phyloP scores from a whole-genome alignment of 1,140 invertebrate genomes.

The Cydia splendana region DNA sequence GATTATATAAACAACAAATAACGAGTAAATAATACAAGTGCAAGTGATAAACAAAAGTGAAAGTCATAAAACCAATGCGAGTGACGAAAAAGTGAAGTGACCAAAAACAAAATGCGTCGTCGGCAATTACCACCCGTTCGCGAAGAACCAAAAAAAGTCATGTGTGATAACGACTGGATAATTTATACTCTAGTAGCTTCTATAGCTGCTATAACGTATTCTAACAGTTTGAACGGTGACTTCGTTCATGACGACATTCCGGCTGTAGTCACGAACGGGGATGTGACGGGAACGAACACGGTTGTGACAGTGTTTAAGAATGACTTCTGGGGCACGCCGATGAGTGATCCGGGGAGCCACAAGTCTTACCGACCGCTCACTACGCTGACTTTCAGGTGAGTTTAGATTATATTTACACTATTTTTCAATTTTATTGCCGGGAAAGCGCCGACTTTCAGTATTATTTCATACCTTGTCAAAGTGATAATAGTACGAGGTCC shows the following conservation, averaged over 20 bases:
- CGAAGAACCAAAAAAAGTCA: constrained; percentile 67
- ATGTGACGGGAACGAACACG: constrained; percentile 86
- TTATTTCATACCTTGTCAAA: no score
- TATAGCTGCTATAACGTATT: constrained; percentile 86
- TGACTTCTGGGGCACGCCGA: constrained; percentile 96
- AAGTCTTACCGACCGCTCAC: constrained; percentile 93
- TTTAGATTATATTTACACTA: background rate
- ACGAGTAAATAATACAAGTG: background rate
- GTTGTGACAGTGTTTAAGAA: constrained; percentile 86
- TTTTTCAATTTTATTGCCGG: background rate
- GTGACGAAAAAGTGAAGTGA: constrained; percentile 34
- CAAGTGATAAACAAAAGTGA: background rate
- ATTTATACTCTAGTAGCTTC: constrained; percentile 83
- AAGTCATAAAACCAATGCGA: constrained; percentile 6
- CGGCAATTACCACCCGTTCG: constrained; percentile 69
- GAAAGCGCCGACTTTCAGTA: no score
- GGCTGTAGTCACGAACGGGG: constrained; percentile 91
- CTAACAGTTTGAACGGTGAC: constrained; percentile 90
- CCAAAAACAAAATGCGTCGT: constrained; percentile 57
- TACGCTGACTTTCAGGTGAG: constrained; percentile 91
- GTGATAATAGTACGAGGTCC: no score
- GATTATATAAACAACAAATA: background rate
- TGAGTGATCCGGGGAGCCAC: constrained; percentile 90
- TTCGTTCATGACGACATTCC: constrained; percentile 96
- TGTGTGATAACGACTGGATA: constrained; percentile 65